These are phyloP conservation scores for Simalia tracyae DNA, from an alignment of 2,797 vertebrate species.

Conservation along the genomic window DNA sequence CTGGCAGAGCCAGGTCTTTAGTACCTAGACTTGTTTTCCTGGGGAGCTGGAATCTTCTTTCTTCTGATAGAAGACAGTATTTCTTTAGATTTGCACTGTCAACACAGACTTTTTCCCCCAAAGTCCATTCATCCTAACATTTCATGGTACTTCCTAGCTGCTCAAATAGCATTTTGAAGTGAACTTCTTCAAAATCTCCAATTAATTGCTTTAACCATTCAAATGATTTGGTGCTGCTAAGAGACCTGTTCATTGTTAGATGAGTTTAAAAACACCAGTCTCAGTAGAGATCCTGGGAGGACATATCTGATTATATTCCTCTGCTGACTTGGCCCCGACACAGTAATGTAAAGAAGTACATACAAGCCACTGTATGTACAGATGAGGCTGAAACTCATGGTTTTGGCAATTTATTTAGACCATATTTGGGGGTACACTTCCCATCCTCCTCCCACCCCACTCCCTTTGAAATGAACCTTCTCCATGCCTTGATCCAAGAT, in stretches of 20 bases:
- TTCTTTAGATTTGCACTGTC: not conserved
- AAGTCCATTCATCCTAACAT: not conserved
- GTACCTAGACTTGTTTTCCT: not conserved
- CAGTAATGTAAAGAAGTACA: not conserved
- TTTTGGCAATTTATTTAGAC: not conserved
- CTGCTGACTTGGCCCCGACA: not conserved
- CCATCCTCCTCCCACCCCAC: no score
- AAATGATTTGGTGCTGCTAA: not conserved
- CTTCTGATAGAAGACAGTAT: not conserved
- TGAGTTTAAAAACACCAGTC: not conserved
- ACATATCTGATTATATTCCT: not conserved
- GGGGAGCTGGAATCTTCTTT: not conserved
- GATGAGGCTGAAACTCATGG: not conserved
- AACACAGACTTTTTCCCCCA: not conserved
- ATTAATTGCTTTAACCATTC: not conserved
- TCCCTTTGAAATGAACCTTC: not conserved
- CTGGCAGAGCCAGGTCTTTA: no score
- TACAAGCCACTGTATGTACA: not conserved
- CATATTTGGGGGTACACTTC: not conserved
- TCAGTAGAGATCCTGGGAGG: not conserved
- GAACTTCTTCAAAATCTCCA: not conserved
- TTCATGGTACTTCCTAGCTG: not conserved
- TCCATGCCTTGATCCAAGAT: not conserved
- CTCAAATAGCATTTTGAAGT: not conserved
- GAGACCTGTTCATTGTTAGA: not conserved